Evolutionary conservation across 2,888 invertebrate species (phyloP).

Genomic region (Agonopterix subpropinquella): DNA sequence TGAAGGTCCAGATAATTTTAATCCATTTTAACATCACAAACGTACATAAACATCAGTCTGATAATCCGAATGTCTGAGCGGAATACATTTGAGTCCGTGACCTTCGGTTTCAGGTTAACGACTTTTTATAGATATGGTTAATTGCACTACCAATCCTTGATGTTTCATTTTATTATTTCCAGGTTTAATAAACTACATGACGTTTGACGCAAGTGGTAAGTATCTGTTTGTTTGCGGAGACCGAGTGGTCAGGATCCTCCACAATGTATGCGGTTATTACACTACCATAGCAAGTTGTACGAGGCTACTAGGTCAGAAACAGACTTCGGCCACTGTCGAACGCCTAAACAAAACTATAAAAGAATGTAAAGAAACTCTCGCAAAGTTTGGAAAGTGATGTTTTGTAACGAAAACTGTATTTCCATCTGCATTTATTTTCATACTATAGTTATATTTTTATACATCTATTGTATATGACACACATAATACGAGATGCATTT

Average conservation of each 20-base stretch:
- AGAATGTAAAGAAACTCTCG: slow-evolving; percentile 70
- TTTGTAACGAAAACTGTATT: slow-evolving; percentile 4
- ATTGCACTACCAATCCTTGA: too few species aligned
- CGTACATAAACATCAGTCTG: too few species aligned
- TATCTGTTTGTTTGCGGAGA: slow-evolving; percentile 85
- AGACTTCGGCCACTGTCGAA: slow-evolving; percentile 85
- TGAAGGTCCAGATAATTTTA: too few species aligned
- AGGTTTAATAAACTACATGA: slow-evolving; percentile 81
- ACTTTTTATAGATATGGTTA: too few species aligned
- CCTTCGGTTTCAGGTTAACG: too few species aligned
- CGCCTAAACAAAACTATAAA: slow-evolving; percentile 81
- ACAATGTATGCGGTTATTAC: slow-evolving; percentile 77
- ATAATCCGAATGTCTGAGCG: too few species aligned
- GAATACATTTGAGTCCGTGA: too few species aligned
- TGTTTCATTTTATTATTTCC: slow-evolving; percentile 29
- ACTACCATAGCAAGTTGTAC: slow-evolving; percentile 54
- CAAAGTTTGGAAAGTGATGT: slow-evolving; percentile 49
- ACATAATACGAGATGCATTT: background rate
- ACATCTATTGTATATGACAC: background rate
- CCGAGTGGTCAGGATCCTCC: slow-evolving; percentile 84
- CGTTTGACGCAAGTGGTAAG: slow-evolving; percentile 85
- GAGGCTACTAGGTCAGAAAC: slow-evolving; percentile 70
- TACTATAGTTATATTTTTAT: slow-evolving; percentile 3
- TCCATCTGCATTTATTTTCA: slow-evolving; percentile 26
- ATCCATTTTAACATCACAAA: too few species aligned